A percentile compares a stretch with the other conserved stretches of the same genome.
Evolutionary conservation across 92 coral and sea anemone species (phyloP).

Genomic region (Epizoanthus illoricatus): DNA sequence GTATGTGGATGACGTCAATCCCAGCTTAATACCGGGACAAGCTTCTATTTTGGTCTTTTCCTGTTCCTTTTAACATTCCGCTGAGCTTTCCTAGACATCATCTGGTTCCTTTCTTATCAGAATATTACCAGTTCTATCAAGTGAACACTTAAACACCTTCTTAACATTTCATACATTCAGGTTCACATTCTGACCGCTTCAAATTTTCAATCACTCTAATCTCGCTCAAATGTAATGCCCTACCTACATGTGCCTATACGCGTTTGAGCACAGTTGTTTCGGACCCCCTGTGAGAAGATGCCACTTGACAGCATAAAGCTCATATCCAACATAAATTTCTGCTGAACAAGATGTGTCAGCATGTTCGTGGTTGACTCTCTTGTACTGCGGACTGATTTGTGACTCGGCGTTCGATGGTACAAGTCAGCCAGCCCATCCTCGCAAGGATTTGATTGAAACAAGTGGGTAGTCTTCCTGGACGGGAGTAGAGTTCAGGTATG

Average conservation of each 20-base stretch:
- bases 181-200: not conserved
- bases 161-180: not conserved
- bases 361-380: too few species aligned
- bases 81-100: not conserved
- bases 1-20: conserved; percentile 31
- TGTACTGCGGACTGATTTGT: too few species aligned
- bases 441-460: too few species aligned
- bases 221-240: not conserved
- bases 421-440: too few species aligned
- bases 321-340: too few species aligned
- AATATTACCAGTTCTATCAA: too few species aligned
- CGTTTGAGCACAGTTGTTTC: not conserved
- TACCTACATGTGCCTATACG: not conserved
- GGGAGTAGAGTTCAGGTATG: too few species aligned
- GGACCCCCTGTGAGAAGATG: conserved; percentile 11
- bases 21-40: not conserved
- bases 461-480: too few species aligned
- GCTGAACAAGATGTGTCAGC: too few species aligned
- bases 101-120: not conserved
- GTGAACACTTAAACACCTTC: not conserved
- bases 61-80: conserved; percentile 5
- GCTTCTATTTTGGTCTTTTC: conserved; percentile 22
- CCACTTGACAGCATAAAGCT: too few species aligned
- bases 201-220: not conserved
- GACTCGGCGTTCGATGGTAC: too few species aligned